Percentiles rank a stretch among this genome's conserved stretches.
phyloP scores from a whole-genome alignment of 2,888 invertebrate species.

The Pomacea canaliculata region DNA sequence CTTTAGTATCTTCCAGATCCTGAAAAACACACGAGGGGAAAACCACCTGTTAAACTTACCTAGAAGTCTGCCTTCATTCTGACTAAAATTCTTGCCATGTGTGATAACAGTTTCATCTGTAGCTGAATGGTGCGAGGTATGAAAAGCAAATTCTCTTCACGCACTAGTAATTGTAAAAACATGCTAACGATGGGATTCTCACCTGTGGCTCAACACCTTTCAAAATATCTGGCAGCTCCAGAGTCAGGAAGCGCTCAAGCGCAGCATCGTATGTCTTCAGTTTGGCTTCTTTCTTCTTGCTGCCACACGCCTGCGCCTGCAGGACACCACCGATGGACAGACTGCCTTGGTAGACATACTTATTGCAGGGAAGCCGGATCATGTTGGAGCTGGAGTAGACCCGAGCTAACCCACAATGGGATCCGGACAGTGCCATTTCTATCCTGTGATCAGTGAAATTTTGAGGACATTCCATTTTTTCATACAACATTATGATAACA shows the following conservation, averaged over 20 bases:
- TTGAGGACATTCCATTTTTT: not conserved
- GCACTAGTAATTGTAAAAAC: no score
- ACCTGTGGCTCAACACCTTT: conserved; percentile 31
- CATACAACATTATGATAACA: not conserved
- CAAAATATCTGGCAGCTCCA: conserved; percentile 34
- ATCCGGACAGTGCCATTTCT: conserved; percentile 41
- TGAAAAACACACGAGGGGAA: not conserved
- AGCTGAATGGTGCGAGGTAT: no score
- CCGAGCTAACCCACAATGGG: conserved; percentile 40
- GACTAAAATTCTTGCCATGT: no score
- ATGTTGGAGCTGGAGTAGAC: conserved; percentile 35
- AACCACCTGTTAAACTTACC: conserved; percentile 7
- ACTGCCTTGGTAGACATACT: conserved; percentile 40
- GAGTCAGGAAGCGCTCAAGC: conserved; percentile 34
- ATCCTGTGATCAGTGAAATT: conserved; percentile 14
- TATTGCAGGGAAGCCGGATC: conserved; percentile 34
- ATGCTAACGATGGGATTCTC: not conserved
- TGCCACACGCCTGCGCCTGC: conserved; percentile 40
- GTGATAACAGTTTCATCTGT: no score
- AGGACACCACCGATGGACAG: conserved; percentile 43
- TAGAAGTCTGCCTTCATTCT: not conserved
- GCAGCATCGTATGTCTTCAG: conserved; percentile 41
- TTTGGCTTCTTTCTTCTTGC: conserved; percentile 45
- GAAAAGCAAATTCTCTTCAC: no score
- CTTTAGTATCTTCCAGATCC: conserved; percentile 7